Evolutionary conservation across 2,888 invertebrate species (phyloP).

Genomic region (Unio pictorum): DNA sequence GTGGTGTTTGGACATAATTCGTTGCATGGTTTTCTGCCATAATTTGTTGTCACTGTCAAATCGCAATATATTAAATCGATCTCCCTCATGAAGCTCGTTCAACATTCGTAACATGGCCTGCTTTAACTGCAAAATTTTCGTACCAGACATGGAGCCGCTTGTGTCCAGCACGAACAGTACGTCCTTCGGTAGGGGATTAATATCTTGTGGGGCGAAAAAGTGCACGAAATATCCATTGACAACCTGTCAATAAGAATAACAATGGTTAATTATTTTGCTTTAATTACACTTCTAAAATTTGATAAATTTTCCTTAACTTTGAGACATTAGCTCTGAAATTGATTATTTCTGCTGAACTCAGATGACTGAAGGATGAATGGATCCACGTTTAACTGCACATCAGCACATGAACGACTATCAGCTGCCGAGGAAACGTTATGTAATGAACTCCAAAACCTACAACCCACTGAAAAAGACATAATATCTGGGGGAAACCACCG

Average conservation of each 20-base stretch:
- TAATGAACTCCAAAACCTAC: too few species aligned
- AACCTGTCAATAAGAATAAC: slow-evolving; percentile 45
- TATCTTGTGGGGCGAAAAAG: slow-evolving; percentile 79
- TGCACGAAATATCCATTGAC: slow-evolving; percentile 82
- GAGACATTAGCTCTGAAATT: too few species aligned
- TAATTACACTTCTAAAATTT: too few species aligned
- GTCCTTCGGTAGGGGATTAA: slow-evolving; percentile 74
- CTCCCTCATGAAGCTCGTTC: slow-evolving; percentile 33
- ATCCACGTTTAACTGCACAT: too few species aligned
- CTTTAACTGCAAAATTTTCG: slow-evolving; percentile 78
- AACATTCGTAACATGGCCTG: slow-evolving; percentile 39
- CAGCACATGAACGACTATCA: too few species aligned
- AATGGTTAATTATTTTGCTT: too few species aligned
- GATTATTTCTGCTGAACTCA: too few species aligned
- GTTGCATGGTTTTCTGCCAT: slow-evolving; percentile 17
- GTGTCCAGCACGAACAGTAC: slow-evolving; percentile 83
- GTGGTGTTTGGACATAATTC: slow-evolving; percentile 4
- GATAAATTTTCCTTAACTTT: too few species aligned
- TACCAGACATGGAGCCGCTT: slow-evolving; percentile 82
- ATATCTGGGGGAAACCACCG: too few species aligned
- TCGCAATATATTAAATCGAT: slow-evolving; percentile 41
- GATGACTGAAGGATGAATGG: too few species aligned
- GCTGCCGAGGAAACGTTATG: too few species aligned
- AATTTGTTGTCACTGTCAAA: slow-evolving; percentile 18
- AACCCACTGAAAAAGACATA: too few species aligned